Conservation (phyloP, 2,113 vertebrate species). For the Leptodactylus fuscus region DNA sequence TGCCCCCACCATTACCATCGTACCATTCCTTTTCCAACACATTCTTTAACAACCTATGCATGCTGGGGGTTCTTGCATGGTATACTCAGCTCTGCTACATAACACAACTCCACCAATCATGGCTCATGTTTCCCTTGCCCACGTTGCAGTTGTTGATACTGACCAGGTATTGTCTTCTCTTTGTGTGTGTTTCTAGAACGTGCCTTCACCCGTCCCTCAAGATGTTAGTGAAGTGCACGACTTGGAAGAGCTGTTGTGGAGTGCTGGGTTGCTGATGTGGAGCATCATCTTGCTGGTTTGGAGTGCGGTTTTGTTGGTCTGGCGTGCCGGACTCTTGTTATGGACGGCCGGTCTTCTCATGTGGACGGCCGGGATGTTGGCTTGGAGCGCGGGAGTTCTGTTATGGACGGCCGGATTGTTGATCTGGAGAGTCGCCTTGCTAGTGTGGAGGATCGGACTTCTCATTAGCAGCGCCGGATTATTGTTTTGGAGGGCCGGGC, state of each 20-base stretch:
- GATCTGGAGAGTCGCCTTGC: conserved; percentile 49
- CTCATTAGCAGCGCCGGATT: conserved; percentile 53
- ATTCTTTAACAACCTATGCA: no score
- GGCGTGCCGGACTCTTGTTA: conserved; percentile 53
- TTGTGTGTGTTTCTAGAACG: conserved; percentile 43
- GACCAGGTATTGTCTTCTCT: neutral
- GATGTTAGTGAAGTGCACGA: conserved; percentile 49
- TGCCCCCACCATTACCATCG: no score
- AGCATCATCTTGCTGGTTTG: conserved; percentile 54
- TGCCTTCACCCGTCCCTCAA: conserved; percentile 26
- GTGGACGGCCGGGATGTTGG: conserved; percentile 58
- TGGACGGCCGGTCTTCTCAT: conserved; percentile 53
- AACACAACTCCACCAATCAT: neutral
- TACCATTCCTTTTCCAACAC: no score
- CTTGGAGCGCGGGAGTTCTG: conserved; percentile 54
- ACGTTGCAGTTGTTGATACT: neutral
- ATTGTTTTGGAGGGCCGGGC: conserved; percentile 44
- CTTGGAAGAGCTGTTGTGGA: conserved; percentile 56
- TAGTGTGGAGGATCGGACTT: conserved; percentile 51
- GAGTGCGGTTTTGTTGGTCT: conserved; percentile 56
- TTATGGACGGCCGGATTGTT: conserved; percentile 56
- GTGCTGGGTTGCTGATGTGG: conserved; percentile 54
- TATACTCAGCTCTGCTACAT: neutral
- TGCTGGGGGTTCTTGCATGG: no score
- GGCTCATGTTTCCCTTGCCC: no score